Evolutionary conservation across 1,140 invertebrate genomes (phyloP).

Genomic region (Agrilus planipennis): DNA sequence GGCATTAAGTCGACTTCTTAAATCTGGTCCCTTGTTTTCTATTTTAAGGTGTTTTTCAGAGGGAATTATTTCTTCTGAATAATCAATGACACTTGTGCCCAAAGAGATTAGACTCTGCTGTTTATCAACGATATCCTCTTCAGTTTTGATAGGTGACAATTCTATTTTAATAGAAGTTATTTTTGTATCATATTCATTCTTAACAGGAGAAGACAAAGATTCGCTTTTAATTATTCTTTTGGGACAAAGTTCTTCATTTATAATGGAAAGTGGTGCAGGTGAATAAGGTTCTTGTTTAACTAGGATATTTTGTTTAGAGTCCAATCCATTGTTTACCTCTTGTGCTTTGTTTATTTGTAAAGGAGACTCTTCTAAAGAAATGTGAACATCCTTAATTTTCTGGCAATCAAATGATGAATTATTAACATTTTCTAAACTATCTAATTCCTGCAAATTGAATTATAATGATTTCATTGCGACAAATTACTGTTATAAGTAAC

Average conservation of each 20-base stretch:
- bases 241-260: slow-evolving; percentile 3
- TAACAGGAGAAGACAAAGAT: too few relatives aligned
- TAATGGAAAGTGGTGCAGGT: neutral
- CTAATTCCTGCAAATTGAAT: slow-evolving; percentile 6
- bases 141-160: too few relatives aligned
- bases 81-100: too few relatives aligned
- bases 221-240: too few relatives aligned
- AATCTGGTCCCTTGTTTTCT: neutral
- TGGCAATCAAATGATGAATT: slow-evolving; percentile 5
- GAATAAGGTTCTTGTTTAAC: slow-evolving; percentile 3
- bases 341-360: too few relatives aligned
- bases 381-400: slow-evolving; percentile 4
- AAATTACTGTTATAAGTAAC: slow-evolving; percentile 5
- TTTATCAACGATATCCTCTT: slow-evolving; percentile 1
- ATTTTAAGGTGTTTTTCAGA: too few relatives aligned
- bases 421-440: slow-evolving; percentile 6
- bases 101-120: neutral
- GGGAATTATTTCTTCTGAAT: too few relatives aligned
- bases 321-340: neutral
- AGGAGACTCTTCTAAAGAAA: slow-evolving; percentile 2
- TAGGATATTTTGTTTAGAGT: slow-evolving; percentile 6
- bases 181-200: too few relatives aligned
- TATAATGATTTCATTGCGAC: slow-evolving; percentile 3
- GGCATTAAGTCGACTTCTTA: neutral
- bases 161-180: too few relatives aligned